Base-by-base conservation (phyloP, 2,797 vertebrate genomes). In the Gobionotothen gibberifrons region DNA sequence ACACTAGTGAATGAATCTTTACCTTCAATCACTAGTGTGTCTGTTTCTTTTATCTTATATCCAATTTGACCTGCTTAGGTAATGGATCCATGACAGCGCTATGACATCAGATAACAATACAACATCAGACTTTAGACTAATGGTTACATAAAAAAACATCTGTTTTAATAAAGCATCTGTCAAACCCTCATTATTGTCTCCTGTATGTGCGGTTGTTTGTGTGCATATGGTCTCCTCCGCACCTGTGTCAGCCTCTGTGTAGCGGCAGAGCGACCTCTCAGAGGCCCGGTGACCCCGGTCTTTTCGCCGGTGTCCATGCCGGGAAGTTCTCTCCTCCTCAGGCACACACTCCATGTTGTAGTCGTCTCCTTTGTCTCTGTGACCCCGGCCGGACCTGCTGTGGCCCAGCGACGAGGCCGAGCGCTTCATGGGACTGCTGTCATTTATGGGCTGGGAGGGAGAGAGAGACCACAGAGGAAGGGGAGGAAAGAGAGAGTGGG, bases 171-270 rank as follows among this genome's bases (percentile, higher is more conserved):
- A 9, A 26, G 16, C 17, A 55, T 49, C 52, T 16, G 15, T 58
- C 17, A 43, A 54, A 52, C 22, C 12, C 13, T 53, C 12, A 40
- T 9, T 32, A 5, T 12, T 51, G 19, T 17, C 49, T 56, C 19
- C 36, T 49, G 3, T 16, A 26, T 3, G 1, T 42, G 12, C 15
- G 17, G 3, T 17, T 53, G 42, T 47, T 21, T 29, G 26, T 40
- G 8, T 62, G 68, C 62, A 42, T 62, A 3, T 56, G 49, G 67
- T 36, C 36, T 60, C 3, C 61, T 13, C 48, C 82, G 47, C 36
- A 97, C 97, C 97, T 94, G 97, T 97, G 87, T 98, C 97, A 22
- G 93, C 94, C n/a, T 98, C 97, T 0, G 95, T 95, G 88, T 97
- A 97, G 83, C 95, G 96, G 87, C 96, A 95, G 59, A 97, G 93